Evolutionary conservation across 1,140 invertebrate genomes (phyloP), one percentile per base, ranked within the genome.

Genomic region (Holcopasites calliopsidis): DNA sequence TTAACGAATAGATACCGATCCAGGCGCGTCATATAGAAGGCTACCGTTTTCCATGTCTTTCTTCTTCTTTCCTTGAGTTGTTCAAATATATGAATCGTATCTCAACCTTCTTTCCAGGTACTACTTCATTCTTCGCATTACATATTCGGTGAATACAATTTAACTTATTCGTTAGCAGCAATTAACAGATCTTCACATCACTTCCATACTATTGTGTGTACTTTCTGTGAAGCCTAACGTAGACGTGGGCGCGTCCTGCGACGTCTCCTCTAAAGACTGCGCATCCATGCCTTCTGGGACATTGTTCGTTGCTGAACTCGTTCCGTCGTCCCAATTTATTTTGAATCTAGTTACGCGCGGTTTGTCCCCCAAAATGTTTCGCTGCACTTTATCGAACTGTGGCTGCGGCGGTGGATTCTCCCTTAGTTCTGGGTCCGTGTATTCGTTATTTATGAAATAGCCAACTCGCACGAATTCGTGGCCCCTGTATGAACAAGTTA

Each of bases 361-460:
- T 92, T 98, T 96, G 57, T 97, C 97, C 0, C 97, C 97, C 42
- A 99, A 91, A 85, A 99, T 99, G 91, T 99, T 99, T 84, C 98
- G 94, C 42, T 96, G 95, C 8, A 99, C 96, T 92, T 99, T 99
- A 83, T 99, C 97, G 92, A 98, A 99, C 64, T 96, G 94, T 16
- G 98, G 98, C 52, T 95, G 95, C 2, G 96, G 92, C 40, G 99
- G 99, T 31, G 98, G 98, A 91, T 98, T 99, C 91, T 99, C 98
- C 76, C 95, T 94, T 77, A 99, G 91, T 90, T 99, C 98, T 5
- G 95, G 95, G 88, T 99, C 98, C 28, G 93, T 95, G 88, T 99
- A 99, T 88, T 99, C 98, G 89, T 99, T 99, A 87, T 99, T 99
- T 54, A 99, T 99, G 90, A 99, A 99, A 91, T 99, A 99, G 13